These are phyloP conservation scores for Oncorhynchus kisutch DNA, from an alignment of 2,113 vertebrate genomes.

Conservation along the genomic window DNA sequence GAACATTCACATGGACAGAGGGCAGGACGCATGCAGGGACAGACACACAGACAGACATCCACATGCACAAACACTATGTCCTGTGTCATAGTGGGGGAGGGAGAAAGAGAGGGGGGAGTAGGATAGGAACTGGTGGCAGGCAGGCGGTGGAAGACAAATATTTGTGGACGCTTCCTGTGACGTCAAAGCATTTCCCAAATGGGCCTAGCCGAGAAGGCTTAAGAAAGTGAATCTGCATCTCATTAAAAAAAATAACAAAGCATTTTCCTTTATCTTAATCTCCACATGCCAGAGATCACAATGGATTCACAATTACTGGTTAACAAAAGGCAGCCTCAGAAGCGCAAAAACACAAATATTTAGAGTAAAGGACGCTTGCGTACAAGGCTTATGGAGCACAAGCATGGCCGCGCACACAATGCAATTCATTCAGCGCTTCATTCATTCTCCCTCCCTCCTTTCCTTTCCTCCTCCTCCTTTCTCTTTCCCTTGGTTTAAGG, in stretches of 20 bases:
- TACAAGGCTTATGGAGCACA: constrained; percentile 62
- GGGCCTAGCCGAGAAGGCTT: constrained; percentile 1
- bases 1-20: constrained; percentile 49
- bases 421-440: constrained; percentile 79
- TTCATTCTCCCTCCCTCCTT: constrained; percentile 68
- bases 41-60: not conserved
- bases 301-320: not conserved
- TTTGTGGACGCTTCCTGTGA: constrained; percentile 56
- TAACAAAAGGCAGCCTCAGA: constrained; percentile 20
- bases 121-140: constrained; percentile 17
- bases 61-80: not conserved
- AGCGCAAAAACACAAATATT: constrained; percentile 45
- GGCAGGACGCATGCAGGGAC: constrained; percentile 17
- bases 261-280: not conserved
- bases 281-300: not conserved
- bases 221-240: not conserved
- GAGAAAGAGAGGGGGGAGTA: not conserved
- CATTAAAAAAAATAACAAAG: not conserved
- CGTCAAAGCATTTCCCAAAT: constrained; percentile 36
- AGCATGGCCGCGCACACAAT: constrained; percentile 76
- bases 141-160: constrained; percentile 60
- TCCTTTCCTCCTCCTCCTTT: constrained; percentile 53
- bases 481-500: constrained; percentile 62
- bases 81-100: constrained; percentile 43
- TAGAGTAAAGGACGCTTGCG: constrained; percentile 59